Percentiles rank a stretch among this genome's conserved stretches.
Conservation (phyloP, 2,888 invertebrate genomes). For the Argyresthia goedartella region DNA sequence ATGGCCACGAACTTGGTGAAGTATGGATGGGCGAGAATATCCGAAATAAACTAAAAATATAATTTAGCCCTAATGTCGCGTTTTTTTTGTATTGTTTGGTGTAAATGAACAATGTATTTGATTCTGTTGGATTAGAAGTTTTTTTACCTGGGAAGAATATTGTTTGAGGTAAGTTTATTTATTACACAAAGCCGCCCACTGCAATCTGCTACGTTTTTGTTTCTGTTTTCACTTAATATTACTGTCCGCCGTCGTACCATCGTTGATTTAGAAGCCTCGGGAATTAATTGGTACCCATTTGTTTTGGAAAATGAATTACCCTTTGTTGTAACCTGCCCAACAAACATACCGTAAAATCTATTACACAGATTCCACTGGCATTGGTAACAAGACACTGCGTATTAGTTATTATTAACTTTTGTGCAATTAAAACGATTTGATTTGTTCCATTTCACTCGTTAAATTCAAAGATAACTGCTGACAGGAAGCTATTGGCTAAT, state of each 20-base stretch:
- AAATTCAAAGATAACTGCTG: no score
- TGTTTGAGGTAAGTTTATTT: constrained; percentile 37
- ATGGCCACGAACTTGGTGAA: neutral
- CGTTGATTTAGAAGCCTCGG: no score
- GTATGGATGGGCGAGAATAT: neutral
- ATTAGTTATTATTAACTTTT: constrained; percentile 47
- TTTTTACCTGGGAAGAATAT: no score
- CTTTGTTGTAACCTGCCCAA: no score
- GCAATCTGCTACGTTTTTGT: constrained; percentile 49
- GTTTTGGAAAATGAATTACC: no score
- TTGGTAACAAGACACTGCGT: constrained; percentile 56
- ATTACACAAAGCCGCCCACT: constrained; percentile 42
- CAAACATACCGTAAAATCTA: neutral
- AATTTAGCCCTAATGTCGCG: neutral
- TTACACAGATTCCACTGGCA: constrained; percentile 14
- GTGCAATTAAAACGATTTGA: constrained; percentile 19
- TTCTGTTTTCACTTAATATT: constrained; percentile 23
- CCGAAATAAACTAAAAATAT: neutral
- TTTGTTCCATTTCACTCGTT: no score
- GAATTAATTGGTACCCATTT: no score
- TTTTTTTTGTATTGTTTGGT: no score
- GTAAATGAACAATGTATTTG: neutral
- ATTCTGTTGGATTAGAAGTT: no score
- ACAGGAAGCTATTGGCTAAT: no score
- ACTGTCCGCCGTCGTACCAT: constrained; percentile 4